phyloP scores from a whole-genome alignment of 2,888 invertebrate genomes.

The Phyllotreta cruciferae region DNA sequence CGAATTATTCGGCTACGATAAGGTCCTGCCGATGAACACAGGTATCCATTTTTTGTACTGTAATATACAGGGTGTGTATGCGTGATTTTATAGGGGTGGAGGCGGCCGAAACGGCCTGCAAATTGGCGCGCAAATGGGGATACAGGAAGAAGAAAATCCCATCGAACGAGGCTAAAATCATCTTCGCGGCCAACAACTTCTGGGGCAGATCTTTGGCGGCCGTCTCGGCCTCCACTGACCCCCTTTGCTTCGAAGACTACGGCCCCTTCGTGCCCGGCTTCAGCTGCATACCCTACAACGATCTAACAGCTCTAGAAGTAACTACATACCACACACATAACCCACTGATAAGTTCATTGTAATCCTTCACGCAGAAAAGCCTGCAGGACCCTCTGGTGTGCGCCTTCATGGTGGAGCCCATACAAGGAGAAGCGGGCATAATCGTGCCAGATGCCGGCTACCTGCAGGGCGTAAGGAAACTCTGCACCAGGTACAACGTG shows the following conservation, averaged over 20 bases:
- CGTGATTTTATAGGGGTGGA: conserved; percentile 69
- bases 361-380: too few relatives aligned
- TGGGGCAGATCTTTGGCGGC: conserved; percentile 86
- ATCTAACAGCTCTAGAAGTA: conserved; percentile 74
- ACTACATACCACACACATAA: conserved; percentile 7
- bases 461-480: conserved; percentile 70
- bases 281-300: conserved; percentile 75
- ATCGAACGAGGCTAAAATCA: conserved; percentile 70
- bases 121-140: conserved; percentile 83
- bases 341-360: neutral
- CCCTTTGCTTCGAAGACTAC: conserved; percentile 71
- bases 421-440: conserved; percentile 88
- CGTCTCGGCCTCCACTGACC: conserved; percentile 79
- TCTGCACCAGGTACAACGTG: conserved; percentile 80
- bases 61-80: neutral
- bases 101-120: conserved; percentile 80
- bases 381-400: conserved; percentile 73
- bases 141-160: conserved; percentile 78
- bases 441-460: conserved; percentile 78
- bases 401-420: conserved; percentile 87
- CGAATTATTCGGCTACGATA: conserved; percentile 75
- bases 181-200: conserved; percentile 82
- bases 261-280: conserved; percentile 85
- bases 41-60: conserved; percentile 57
- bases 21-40: conserved; percentile 84